Conservation (phyloP, 1,140 invertebrate species). For the Pseudomyrmex pallidus region DNA sequence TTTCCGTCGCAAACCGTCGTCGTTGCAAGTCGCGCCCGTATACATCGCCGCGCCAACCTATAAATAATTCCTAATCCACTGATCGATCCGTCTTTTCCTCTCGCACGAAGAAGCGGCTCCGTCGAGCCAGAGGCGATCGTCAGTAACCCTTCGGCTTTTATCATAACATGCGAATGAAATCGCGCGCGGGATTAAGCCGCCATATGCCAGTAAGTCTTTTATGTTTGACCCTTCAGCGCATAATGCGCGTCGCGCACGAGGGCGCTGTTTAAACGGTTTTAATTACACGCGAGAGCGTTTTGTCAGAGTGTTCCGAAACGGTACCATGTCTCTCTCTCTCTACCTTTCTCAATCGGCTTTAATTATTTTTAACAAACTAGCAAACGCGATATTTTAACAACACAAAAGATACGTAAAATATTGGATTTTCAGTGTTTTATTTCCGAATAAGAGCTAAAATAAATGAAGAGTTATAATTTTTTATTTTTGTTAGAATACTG, state of each 20-base stretch:
- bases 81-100: slow-evolving; percentile 57
- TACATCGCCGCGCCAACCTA: slow-evolving; percentile 33
- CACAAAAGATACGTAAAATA: neutral
- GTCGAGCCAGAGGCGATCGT: slow-evolving; percentile 7
- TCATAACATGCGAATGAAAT: slow-evolving; percentile 13
- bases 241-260: slow-evolving; percentile 29
- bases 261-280: slow-evolving; percentile 26
- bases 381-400: too few relatives aligned
- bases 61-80: slow-evolving; percentile 60
- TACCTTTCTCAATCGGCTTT: neutral
- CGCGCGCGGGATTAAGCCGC: slow-evolving; percentile 12
- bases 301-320: neutral
- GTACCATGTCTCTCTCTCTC: too few relatives aligned
- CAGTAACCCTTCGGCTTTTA: slow-evolving; percentile 6
- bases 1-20: slow-evolving; percentile 39
- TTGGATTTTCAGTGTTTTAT: too few relatives aligned
- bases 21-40: slow-evolving; percentile 1
- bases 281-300: slow-evolving; percentile 29
- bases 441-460: neutral
- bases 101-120: slow-evolving; percentile 29
- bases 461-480: too few relatives aligned
- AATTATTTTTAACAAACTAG: slow-evolving; percentile 12
- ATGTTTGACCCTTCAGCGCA: slow-evolving; percentile 15
- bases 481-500: neutral
- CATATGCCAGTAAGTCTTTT: slow-evolving; percentile 23